Evolutionary conservation across 2,888 invertebrate species (phyloP).

Genomic region (Mythimna ferrago): DNA sequence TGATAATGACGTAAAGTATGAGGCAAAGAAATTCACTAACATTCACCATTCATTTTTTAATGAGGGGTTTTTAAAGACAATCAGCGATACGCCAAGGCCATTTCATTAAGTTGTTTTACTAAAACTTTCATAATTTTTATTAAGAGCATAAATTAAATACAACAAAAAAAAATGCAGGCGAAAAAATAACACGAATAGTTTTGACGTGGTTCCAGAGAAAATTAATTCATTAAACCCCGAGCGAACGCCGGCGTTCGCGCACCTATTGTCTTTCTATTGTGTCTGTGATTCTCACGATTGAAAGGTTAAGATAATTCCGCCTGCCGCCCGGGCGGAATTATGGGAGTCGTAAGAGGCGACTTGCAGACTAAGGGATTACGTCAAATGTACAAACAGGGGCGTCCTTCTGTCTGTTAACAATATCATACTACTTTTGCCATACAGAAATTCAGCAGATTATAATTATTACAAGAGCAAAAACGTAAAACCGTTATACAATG

Average conservation of each 20-base stretch:
- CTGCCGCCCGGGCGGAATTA: background rate
- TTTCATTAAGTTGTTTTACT: slow-evolving; percentile 17
- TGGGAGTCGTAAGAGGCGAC: background rate
- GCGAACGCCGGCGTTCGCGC: too few relatives aligned
- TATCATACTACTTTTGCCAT: background rate
- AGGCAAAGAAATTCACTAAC: slow-evolving; percentile 29
- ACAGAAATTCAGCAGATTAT: background rate
- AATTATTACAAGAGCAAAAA: background rate
- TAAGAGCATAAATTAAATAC: background rate
- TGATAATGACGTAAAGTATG: slow-evolving; percentile 26
- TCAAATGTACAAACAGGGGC: slow-evolving; percentile 8
- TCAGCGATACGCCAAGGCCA: background rate
- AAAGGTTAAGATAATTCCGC: slow-evolving; percentile 9
- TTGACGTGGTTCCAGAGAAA: slow-evolving; percentile 14
- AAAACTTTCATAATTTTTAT: slow-evolving; percentile 3
- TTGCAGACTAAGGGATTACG: background rate
- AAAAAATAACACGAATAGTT: slow-evolving; percentile 11
- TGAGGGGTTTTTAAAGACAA: slow-evolving; percentile 35
- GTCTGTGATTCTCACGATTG: too few relatives aligned
- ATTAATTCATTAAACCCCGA: too few relatives aligned
- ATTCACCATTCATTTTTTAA: slow-evolving; percentile 36
- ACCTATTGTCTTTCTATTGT: too few relatives aligned
- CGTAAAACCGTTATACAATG: background rate
- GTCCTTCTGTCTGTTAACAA: slow-evolving; percentile 11
- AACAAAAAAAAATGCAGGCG: slow-evolving; percentile 4